Conservation (phyloP, 2,888 invertebrate genomes). For the Uloborus plumipes region DNA sequence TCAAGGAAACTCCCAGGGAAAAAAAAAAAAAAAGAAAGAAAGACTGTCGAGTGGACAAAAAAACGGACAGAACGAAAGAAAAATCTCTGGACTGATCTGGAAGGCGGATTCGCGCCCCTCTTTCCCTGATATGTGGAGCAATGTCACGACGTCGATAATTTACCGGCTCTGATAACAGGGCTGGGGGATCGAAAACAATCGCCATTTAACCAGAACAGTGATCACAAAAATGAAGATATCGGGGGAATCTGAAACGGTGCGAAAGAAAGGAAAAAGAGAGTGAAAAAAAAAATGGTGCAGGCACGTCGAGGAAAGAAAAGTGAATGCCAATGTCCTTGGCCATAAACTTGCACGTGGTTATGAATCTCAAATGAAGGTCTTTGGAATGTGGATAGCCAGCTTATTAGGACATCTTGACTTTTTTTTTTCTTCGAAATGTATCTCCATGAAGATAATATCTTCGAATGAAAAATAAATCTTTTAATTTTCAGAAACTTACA, state of each 20-base stretch:
- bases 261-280: background rate
- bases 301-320: conserved; percentile 1
- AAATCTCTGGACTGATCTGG: background rate
- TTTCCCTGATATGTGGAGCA: conserved; percentile 6
- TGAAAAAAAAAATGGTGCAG: background rate
- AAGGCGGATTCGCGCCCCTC: background rate
- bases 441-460: too few species aligned
- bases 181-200: conserved; percentile 13
- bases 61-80: background rate
- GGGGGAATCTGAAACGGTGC: conserved; percentile 1
- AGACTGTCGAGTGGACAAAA: conserved; percentile 10
- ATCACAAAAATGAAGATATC: conserved; percentile 20
- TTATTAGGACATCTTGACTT: too few species aligned
- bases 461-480: too few species aligned
- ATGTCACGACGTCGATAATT: conserved; percentile 17
- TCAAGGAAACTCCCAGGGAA: too few species aligned
- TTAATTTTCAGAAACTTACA: too few species aligned
- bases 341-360: background rate
- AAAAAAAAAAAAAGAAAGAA: background rate
- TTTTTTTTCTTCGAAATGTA: too few species aligned
- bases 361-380: too few species aligned
- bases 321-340: conserved; percentile 4
- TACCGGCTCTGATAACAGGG: conserved; percentile 13
- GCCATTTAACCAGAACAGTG: conserved; percentile 3
- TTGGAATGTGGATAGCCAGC: too few species aligned